These are phyloP conservation scores for Phengaris alcon DNA, from an alignment of 2,888 invertebrate genomes.

Conservation along the genomic window DNA sequence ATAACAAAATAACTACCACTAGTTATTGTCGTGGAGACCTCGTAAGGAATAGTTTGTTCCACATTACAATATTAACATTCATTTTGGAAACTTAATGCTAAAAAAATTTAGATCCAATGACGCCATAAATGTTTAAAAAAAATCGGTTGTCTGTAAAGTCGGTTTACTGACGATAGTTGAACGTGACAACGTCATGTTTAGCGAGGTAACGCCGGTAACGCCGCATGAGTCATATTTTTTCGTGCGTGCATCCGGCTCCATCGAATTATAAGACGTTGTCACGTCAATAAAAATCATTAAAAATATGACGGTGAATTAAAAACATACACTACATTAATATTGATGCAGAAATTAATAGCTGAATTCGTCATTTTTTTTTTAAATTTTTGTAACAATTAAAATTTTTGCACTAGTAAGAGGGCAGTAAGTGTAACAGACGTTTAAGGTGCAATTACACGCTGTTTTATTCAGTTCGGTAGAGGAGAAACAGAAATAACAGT, in stretches of 20 bases:
- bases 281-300: background rate
- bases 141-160: too few species aligned
- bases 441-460: background rate
- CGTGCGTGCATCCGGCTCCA: too few species aligned
- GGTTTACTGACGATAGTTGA: too few species aligned
- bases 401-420: background rate
- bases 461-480: background rate
- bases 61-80: constrained; percentile 20
- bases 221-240: too few species aligned
- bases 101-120: too few species aligned
- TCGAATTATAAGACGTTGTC: too few species aligned
- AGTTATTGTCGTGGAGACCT: constrained; percentile 66
- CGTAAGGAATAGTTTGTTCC: constrained; percentile 47
- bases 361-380: background rate
- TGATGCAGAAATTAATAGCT: background rate
- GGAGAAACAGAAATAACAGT: constrained; percentile 1
- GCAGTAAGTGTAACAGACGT: background rate
- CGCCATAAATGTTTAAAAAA: too few species aligned
- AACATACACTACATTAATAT: too few species aligned
- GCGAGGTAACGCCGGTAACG: too few species aligned
- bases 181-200: too few species aligned
- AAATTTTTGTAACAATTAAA: background rate
- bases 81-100: background rate
- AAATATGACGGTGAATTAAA: background rate
- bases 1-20: constrained; percentile 20